phyloP scores from a whole-genome alignment of 2,888 invertebrate species.

The Adela reaumurella region DNA sequence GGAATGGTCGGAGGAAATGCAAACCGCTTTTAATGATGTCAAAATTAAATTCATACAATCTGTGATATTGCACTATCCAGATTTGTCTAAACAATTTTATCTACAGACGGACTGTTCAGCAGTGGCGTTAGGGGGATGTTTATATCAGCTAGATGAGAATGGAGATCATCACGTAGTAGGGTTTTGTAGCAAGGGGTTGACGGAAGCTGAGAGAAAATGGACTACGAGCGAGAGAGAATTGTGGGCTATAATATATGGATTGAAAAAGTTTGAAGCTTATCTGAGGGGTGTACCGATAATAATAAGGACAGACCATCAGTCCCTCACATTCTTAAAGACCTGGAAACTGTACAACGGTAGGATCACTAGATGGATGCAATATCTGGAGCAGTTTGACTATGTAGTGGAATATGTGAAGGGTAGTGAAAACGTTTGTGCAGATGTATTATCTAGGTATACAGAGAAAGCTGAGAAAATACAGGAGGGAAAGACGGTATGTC shows the following conservation, averaged over 20 bases:
- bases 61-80: constrained; percentile 8
- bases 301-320: constrained; percentile 15
- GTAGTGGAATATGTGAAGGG: no score
- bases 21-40: constrained; percentile 10
- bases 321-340: constrained; percentile 11
- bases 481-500: no score
- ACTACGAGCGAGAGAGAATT: constrained; percentile 16
- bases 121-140: constrained; percentile 8
- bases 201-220: constrained; percentile 12
- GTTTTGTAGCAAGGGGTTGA: constrained; percentile 12
- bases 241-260: constrained; percentile 12
- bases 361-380: constrained; percentile 13
- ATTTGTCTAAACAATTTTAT: constrained; percentile 10
- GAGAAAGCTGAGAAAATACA: no score
- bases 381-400: constrained; percentile 14
- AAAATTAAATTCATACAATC: constrained; percentile 11
- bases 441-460: no score
- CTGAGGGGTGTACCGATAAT: constrained; percentile 12
- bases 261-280: constrained; percentile 16
- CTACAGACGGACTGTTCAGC: constrained; percentile 13
- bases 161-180: constrained; percentile 10
- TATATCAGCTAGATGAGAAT: constrained; percentile 12
- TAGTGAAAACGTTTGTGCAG: no score
- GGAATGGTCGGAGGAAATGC: constrained; percentile 9
- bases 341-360: constrained; percentile 14